Percentiles rank a stretch among this genome's conserved stretches.
Evolutionary conservation across 1,140 invertebrate genomes (phyloP).

Genomic region (Brachionus sp.): DNA sequence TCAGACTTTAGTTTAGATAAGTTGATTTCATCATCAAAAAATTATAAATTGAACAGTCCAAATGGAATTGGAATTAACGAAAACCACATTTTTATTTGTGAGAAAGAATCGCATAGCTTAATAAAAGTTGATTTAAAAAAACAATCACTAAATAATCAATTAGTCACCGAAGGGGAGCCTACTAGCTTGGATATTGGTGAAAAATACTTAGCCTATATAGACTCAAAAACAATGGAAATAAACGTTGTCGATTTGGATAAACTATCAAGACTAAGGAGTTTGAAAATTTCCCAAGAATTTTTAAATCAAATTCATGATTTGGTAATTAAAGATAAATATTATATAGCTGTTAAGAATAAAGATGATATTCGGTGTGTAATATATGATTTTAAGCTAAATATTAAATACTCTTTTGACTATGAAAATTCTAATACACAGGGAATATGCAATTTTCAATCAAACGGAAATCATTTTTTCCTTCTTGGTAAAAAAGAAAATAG

Average conservation of each 20-base stretch:
- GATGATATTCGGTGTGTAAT: slow-evolving; percentile 1
- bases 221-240: background rate
- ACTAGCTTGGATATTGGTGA: background rate
- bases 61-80: background rate
- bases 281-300: slow-evolving; percentile 9
- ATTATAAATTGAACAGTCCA: background rate
- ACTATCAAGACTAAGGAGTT: background rate
- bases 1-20: background rate
- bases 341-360: background rate
- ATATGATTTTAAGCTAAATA: slow-evolving; percentile 16
- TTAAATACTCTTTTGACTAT: slow-evolving; percentile 34
- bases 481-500: background rate
- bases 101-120: slow-evolving; percentile 1
- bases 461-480: slow-evolving; percentile 13
- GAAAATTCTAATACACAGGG: slow-evolving; percentile 27
- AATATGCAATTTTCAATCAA: background rate
- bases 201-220: background rate
- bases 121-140: slow-evolving; percentile 31
- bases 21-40: background rate
- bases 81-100: slow-evolving; percentile 9
- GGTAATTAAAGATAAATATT: background rate
- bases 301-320: background rate
- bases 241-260: background rate
- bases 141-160: background rate
- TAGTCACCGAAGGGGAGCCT: background rate